Conservation (phyloP, 2,888 invertebrate species). For the Uropetala carovei region DNA sequence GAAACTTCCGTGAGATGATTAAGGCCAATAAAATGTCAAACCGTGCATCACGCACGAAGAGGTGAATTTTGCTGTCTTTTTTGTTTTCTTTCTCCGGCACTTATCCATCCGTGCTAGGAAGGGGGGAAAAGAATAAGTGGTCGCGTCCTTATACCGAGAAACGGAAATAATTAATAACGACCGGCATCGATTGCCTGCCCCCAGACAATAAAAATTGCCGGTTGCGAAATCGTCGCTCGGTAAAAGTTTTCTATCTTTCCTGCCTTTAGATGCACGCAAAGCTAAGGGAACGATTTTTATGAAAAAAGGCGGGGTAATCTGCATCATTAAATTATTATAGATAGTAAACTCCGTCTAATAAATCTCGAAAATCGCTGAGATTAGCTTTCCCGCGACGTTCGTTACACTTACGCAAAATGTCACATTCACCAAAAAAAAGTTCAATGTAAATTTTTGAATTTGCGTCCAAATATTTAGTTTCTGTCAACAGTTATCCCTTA, state of each 20-base stretch:
- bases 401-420: no score
- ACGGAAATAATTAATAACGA: constrained; percentile 10
- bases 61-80: not conserved
- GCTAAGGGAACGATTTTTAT: not conserved
- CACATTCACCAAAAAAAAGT: no score
- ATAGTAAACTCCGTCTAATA: no score
- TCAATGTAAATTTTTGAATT: no score
- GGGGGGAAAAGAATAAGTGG: not conserved
- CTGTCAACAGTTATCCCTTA: no score
- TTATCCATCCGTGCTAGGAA: not conserved
- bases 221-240: not conserved
- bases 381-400: no score
- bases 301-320: not conserved
- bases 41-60: not conserved
- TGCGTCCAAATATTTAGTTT: no score
- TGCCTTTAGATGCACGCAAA: not conserved
- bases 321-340: no score
- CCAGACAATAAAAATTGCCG: not conserved
- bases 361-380: no score
- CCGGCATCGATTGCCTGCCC: not conserved
- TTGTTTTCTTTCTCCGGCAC: constrained; percentile 6
- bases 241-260: not conserved
- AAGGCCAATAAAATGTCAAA: constrained; percentile 50
- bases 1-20: constrained; percentile 19
- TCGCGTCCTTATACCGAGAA: not conserved